Conservation (phyloP, 2,797 vertebrate species). For the Coregonus sp. region DNA sequence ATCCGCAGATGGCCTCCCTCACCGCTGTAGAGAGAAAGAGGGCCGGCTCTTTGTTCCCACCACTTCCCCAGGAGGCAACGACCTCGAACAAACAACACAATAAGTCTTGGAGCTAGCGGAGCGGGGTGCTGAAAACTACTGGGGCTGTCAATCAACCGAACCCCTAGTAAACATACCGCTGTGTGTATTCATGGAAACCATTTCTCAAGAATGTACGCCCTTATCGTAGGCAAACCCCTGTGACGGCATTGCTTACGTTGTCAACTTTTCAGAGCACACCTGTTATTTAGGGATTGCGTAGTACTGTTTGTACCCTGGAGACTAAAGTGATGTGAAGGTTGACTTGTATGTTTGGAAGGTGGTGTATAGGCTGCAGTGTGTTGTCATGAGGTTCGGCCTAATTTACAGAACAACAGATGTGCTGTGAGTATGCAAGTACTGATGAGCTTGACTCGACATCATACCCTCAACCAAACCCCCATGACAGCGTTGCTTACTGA, state of each 20-base stretch:
- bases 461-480: background rate
- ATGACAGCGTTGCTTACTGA: background rate
- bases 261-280: background rate
- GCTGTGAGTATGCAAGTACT: background rate
- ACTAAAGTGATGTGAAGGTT: too few relatives aligned
- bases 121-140: background rate
- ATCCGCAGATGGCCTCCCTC: conserved; percentile 12
- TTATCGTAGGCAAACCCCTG: background rate
- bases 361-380: background rate
- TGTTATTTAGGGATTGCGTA: background rate
- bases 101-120: background rate
- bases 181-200: background rate
- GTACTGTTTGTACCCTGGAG: background rate
- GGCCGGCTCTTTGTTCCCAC: conserved; percentile 10
- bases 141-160: background rate
- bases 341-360: too few relatives aligned
- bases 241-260: background rate
- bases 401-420: background rate
- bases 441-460: background rate
- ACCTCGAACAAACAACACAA: background rate
- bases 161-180: background rate
- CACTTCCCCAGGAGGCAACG: background rate
- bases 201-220: background rate
- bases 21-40: background rate
- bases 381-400: background rate